Base-by-base conservation (phyloP, 2,113 vertebrate genomes). In the Cygnus atratus region DNA sequence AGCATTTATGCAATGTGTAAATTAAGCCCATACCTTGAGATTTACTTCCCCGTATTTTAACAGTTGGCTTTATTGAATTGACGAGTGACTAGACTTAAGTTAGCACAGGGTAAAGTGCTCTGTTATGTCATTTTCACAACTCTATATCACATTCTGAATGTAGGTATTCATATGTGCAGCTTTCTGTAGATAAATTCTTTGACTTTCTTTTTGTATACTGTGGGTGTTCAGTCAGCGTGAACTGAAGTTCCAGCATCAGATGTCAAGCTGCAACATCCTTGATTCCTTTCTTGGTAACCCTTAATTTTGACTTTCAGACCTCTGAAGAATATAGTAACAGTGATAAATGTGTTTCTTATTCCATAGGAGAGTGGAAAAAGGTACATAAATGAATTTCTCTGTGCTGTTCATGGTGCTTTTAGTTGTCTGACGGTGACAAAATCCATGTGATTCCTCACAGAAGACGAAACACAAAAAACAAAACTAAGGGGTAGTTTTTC, bases 61-160 rank as follows among this genome's bases (percentile, higher is more conserved):
- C 46, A 35, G 10, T 50, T 84, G n/a, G 37, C 61, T 67, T 10
- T 65, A 65, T 20, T 67, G 59, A 66, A 55, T 25, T 67, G 66
- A 62, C 79, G 39, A 22, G 7, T 78, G 11, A 9, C 25, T 73
- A 11, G 7, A 2, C 18, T 58, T 44, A 39, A 0, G 0, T n/a
- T 66, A 33, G 12, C 1, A 10, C 26, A 74, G 41, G 31, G 28
- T 33, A 5, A 79, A 67, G 29, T 44, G 43, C 50, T 77, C 22
- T 55, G n/a, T 71, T 58, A 29, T 7, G 43, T 67, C 0, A 2
- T 55, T 73, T 71, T 73, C 79, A 74, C 17, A 68, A 17, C 29
- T 65, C 19, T 50, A 1, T 19, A 65, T 87, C 29, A 35, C n/a
- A 21, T 84, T 74, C 54, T 33, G 25, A 66, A 48, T 46, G 13